Percentiles rank a stretch among this genome's conserved stretches.
Evolutionary conservation across 2,888 invertebrate genomes (phyloP).

Genomic region (Cerastis rubricosa): DNA sequence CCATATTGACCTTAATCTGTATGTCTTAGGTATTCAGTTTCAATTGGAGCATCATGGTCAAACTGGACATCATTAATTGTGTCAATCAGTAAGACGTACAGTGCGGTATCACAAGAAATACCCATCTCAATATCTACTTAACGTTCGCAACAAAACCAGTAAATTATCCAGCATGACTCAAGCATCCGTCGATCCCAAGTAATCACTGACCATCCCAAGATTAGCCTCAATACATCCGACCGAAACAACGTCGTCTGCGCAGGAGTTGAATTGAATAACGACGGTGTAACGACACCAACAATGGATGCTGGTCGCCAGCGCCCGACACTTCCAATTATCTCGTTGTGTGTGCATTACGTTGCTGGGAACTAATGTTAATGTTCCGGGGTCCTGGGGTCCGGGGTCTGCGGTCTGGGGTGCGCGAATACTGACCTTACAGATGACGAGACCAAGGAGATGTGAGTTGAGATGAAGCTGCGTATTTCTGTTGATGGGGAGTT

Average conservation of each 20-base stretch:
- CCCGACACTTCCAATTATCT: constrained; percentile 84
- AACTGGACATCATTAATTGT: neutral
- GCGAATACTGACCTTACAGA: constrained; percentile 74
- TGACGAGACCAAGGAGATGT: neutral
- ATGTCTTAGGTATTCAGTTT: neutral
- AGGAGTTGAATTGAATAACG: constrained; percentile 89
- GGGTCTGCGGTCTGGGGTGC: constrained; percentile 71
- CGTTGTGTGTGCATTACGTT: constrained; percentile 81
- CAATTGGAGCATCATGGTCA: neutral
- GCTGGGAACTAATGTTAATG: constrained; percentile 82
- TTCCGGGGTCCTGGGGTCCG: constrained; percentile 74
- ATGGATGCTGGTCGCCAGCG: constrained; percentile 78
- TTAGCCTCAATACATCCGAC: constrained; percentile 84
- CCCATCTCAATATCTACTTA: constrained; percentile 28
- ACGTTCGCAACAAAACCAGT: constrained; percentile 12
- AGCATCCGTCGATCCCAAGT: constrained; percentile 63
- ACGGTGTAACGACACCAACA: constrained; percentile 89
- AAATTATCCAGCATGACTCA: constrained; percentile 59
- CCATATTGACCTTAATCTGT: too few species aligned
- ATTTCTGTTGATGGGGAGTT: neutral
- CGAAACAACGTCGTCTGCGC: constrained; percentile 83
- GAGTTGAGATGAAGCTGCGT: neutral
- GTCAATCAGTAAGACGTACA: neutral
- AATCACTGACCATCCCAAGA: constrained; percentile 69
- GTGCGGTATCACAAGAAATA: neutral